phyloP scores from a whole-genome alignment of 2,113 vertebrate genomes.

The Andinoacara biseriatus region DNA sequence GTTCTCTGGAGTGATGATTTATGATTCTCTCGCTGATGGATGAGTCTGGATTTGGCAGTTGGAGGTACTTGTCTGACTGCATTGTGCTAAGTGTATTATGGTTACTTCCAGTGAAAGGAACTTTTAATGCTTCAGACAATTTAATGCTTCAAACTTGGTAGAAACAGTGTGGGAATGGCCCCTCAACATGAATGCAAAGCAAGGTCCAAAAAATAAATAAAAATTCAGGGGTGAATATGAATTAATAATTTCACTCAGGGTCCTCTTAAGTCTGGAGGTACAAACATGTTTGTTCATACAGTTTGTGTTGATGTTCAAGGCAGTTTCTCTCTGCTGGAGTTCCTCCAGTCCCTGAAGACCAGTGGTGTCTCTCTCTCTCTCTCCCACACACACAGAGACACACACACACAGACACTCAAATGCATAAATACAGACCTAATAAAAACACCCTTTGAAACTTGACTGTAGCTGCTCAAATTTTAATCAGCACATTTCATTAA shows the following conservation, averaged over 20 bases:
- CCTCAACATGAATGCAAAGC: too few relatives aligned
- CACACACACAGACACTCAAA: not conserved
- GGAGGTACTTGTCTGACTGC: too few relatives aligned
- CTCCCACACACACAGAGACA: not conserved
- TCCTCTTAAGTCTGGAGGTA: not conserved
- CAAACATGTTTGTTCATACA: not conserved
- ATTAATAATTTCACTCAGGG: not conserved
- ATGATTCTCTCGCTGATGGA: too few relatives aligned
- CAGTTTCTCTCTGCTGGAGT: conserved; percentile 18
- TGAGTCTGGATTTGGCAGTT: too few relatives aligned
- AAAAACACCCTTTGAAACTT: conserved; percentile 58
- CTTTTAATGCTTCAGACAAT: too few relatives aligned
- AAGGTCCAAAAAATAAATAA: too few relatives aligned
- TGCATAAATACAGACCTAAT: conserved; percentile 41
- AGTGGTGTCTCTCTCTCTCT: not conserved
- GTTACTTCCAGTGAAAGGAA: too few relatives aligned
- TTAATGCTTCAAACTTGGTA: too few relatives aligned
- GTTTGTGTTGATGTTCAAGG: conserved; percentile 8
- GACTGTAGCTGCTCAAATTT: conserved; percentile 55
- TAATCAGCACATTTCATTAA: conserved; percentile 66
- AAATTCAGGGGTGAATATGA: not conserved
- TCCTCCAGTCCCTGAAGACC: conserved; percentile 1
- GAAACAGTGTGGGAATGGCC: too few relatives aligned
- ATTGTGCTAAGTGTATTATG: too few relatives aligned
- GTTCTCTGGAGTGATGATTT: too few relatives aligned